Evolutionary conservation across 2,113 vertebrate genomes (phyloP).

Genomic region (Physeter macrocephalus): DNA sequence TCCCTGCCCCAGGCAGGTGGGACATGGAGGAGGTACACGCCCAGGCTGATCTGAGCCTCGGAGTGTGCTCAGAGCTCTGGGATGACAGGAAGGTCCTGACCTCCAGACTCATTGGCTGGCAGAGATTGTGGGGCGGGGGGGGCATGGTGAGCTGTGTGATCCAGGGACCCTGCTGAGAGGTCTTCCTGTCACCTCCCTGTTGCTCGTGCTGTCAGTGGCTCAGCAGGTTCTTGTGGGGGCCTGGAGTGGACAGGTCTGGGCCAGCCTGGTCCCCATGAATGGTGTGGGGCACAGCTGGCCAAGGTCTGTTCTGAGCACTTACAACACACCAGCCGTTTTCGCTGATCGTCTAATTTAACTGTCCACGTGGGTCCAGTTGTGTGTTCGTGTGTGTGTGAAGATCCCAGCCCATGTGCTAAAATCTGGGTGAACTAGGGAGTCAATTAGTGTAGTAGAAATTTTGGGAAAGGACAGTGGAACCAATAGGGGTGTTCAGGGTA

Average conservation of each 20-base stretch:
- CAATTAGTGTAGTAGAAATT: neutral
- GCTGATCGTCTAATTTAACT: neutral
- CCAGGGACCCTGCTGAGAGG: neutral
- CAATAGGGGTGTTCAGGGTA: neutral
- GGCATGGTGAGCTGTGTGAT: neutral
- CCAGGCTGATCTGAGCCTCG: neutral
- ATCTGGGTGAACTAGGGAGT: neutral
- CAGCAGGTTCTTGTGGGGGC: neutral
- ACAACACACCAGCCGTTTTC: neutral
- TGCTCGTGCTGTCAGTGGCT: neutral
- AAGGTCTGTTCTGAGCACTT: neutral
- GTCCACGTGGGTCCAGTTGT: neutral
- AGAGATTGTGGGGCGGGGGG: neutral
- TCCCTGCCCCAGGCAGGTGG: neutral
- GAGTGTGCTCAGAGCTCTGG: neutral
- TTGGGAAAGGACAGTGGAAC: neutral
- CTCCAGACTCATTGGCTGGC: neutral
- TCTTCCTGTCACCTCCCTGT: neutral
- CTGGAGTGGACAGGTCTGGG: neutral
- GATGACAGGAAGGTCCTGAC: neutral
- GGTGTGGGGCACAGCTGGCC: too few species aligned
- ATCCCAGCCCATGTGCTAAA: neutral
- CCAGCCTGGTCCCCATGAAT: neutral
- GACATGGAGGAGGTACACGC: neutral
- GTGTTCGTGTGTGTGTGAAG: neutral